These are phyloP conservation scores for Butorides virescens DNA, from an alignment of 2,113 vertebrate genomes.

Conservation along the genomic window DNA sequence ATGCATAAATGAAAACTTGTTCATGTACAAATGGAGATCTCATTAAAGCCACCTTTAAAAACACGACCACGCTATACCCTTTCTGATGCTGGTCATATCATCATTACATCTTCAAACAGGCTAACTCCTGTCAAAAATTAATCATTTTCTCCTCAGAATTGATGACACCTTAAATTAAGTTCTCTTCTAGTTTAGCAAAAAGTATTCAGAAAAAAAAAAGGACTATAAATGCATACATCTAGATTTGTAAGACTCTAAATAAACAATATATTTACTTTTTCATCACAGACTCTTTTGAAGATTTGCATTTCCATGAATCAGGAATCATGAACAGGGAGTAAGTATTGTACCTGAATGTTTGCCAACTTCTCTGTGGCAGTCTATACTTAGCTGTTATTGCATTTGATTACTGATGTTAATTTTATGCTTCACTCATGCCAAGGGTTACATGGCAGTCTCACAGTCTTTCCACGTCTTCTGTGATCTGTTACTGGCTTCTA, in stretches of 20 bases:
- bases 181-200: not conserved
- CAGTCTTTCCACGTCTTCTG: not conserved
- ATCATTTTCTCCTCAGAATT: not conserved
- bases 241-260: not conserved
- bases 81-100: not conserved
- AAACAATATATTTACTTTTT: not conserved
- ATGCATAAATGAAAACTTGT: not conserved
- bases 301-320: not conserved
- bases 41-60: not conserved
- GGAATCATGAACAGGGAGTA: slow-evolving; percentile 27
- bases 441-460: not conserved
- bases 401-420: not conserved
- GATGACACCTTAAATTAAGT: not conserved
- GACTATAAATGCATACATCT: not conserved
- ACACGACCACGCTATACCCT: rapidly evolving
- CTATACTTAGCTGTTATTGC: not conserved
- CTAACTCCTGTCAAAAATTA: not conserved
- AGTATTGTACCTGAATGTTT: not conserved
- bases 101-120: not conserved
- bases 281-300: not conserved
- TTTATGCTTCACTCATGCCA: not conserved
- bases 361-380: not conserved
- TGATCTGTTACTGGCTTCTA: not conserved
- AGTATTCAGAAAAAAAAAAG: not conserved
- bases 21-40: not conserved